Conservation (phyloP, 1,140 invertebrate genomes). For the Atta colombica region DNA sequence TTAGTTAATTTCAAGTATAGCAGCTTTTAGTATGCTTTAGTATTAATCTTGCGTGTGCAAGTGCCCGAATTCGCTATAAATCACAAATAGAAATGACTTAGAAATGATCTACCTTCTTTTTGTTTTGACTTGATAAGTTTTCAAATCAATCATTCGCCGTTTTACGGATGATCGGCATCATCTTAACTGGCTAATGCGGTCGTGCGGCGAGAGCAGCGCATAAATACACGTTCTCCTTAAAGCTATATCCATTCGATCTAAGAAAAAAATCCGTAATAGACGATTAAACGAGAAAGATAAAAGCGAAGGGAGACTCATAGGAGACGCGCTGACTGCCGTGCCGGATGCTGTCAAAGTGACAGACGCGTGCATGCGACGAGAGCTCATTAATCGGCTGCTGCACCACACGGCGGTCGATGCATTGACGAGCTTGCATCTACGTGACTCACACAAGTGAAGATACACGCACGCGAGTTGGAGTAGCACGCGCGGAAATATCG, state of each 20-base stretch:
- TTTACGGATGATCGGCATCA: not conserved
- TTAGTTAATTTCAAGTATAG: too few species aligned
- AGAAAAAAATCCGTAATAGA: slow-evolving; percentile 58
- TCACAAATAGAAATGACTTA: not conserved
- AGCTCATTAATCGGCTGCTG: slow-evolving; percentile 65
- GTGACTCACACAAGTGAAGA: slow-evolving; percentile 11
- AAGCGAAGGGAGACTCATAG: slow-evolving; percentile 33
- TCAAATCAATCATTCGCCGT: not conserved
- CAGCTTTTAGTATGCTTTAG: too few species aligned
- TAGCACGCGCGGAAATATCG: slow-evolving; percentile 44
- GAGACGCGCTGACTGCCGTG: slow-evolving; percentile 50
- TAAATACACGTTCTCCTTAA: not conserved
- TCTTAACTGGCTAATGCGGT: slow-evolving; percentile 17
- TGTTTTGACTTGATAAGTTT: not conserved
- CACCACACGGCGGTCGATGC: slow-evolving; percentile 44
- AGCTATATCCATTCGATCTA: slow-evolving; percentile 32
- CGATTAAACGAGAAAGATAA: slow-evolving; percentile 46
- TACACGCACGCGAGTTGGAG: not conserved
- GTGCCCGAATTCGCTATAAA: too few species aligned
- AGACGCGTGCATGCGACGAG: slow-evolving; percentile 62
- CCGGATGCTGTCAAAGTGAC: slow-evolving; percentile 70
- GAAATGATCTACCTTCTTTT: not conserved
- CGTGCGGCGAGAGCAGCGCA: slow-evolving; percentile 31
- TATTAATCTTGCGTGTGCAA: too few species aligned
- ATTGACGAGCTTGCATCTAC: slow-evolving; percentile 34